Base-by-base conservation (phyloP, 2,113 vertebrate genomes). In the Pogonocichla stellata region DNA sequence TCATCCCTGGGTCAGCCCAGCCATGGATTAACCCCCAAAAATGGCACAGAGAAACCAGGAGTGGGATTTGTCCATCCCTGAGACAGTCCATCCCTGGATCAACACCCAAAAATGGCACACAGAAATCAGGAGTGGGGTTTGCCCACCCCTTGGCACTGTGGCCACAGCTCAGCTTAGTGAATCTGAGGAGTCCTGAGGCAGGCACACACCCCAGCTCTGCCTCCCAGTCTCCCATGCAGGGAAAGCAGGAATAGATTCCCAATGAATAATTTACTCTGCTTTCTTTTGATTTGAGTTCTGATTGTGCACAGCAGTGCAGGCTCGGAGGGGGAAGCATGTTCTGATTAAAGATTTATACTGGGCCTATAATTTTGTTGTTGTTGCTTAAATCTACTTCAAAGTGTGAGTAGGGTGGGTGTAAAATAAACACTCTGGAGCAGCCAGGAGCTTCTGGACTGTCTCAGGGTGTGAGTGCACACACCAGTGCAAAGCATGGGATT, bases 61-160 rank as follows among this genome's bases (percentile, higher is more conserved):
- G 43, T 43, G 43, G 18, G 43, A 4, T 43, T 43, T 43, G 43
- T 8, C 43, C 43, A 43, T 18, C 43, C 43, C 43, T 43, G 43
- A n/a, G n/a, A n/a, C n/a, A n/a, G 43, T 8, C 43, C 43, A 43
- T 18, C 43, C 43, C 43, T 43, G 43, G 23, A 26, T 16, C 65
- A 5, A 0, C 12, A 8, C 28, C 14, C 17, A 0, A 0, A 10
- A 38, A 2, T 0, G 29, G 54, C 19, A 62, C 14, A n/a, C 26
- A 22, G 11, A 12, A 6, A 19, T 4, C 38, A 3, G 45, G 66
- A 38, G 28, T 10, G 9, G 24, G 34, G 6, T 15, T 36, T 36
- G 36, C 36, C 36, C 36, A 8, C 36, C 10, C 40, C 40, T 42
- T 42, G 40, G 40, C 40, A 42, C 48, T 2, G 58, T 2, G 70